Conservation (phyloP, 2,113 vertebrate species). For the Pollachius pollachius region DNA sequence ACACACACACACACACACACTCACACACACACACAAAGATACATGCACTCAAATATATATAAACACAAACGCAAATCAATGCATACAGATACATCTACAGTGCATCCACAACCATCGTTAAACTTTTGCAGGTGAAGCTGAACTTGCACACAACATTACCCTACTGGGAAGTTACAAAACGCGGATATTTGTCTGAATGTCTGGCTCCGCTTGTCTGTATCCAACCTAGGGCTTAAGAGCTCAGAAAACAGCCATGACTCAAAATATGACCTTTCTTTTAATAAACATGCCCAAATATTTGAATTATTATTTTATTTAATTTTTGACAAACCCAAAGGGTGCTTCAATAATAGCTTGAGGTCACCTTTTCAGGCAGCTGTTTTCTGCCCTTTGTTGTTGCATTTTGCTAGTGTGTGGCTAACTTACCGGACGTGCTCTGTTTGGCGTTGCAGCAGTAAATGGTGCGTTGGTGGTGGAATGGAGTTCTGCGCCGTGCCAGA, state of each 20-base stretch:
- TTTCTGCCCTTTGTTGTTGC: constrained; percentile 18
- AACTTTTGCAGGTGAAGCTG: constrained; percentile 47
- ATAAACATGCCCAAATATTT: no score
- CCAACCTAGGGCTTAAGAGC: not conserved
- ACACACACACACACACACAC: constrained; percentile 1
- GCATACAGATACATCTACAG: no score
- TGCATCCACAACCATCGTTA: constrained; percentile 1
- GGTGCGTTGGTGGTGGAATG: constrained; percentile 50
- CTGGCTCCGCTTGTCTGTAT: constrained; percentile 3
- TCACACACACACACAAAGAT: no score
- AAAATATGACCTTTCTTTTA: not conserved
- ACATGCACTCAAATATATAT: not conserved
- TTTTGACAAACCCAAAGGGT: no score
- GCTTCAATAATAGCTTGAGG: no score
- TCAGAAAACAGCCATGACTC: not conserved
- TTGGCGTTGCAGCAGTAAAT: constrained; percentile 63
- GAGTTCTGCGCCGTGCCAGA: constrained; percentile 39
- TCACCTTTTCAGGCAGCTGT: no score
- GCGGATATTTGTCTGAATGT: constrained; percentile 14
- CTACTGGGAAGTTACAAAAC: constrained; percentile 25
- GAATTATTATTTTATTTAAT: no score
- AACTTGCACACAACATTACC: constrained; percentile 37
- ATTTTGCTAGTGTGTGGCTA: constrained; percentile 51
- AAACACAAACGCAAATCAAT: not conserved
- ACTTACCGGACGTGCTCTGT: constrained; percentile 58